phyloP scores from a whole-genome alignment of 1,140 invertebrate species.

The Drosophila varians region DNA sequence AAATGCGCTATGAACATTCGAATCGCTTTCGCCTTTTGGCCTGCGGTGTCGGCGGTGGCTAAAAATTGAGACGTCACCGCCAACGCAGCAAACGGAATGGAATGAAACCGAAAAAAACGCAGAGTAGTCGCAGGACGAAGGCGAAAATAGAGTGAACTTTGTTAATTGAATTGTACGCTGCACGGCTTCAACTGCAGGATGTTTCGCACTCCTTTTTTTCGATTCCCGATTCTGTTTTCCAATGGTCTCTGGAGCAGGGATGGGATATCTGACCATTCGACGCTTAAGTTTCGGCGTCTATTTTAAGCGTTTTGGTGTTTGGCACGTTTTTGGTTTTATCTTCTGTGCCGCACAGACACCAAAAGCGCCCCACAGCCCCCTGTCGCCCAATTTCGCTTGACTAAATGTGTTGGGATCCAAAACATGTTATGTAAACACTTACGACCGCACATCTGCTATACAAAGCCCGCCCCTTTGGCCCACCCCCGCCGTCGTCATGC shows the following conservation, averaged over 20 bases:
- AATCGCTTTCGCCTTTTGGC: conserved; percentile 53
- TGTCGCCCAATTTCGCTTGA: conserved; percentile 23
- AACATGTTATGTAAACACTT: conserved; percentile 79
- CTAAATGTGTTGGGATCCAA: conserved; percentile 72
- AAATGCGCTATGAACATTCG: conserved; percentile 28
- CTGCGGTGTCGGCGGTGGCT: conserved; percentile 48
- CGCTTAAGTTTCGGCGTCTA: conserved; percentile 41
- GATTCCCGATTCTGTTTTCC: conserved; percentile 7
- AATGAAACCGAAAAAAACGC: conserved; percentile 10
- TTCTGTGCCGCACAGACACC: conserved; percentile 5
- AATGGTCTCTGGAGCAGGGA: conserved; percentile 1
- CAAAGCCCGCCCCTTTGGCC: not conserved
- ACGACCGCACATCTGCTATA: conserved; percentile 73
- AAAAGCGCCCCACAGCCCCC: not conserved
- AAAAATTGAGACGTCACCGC: conserved; percentile 72
- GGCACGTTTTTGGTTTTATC: conserved; percentile 68
- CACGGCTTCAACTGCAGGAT: conserved; percentile 67
- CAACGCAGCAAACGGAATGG: conserved; percentile 55
- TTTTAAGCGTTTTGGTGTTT: conserved; percentile 62
- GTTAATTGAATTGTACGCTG: conserved; percentile 77
- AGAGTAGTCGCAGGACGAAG: not conserved
- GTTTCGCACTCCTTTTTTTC: not conserved
- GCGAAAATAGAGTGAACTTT: conserved; percentile 48
- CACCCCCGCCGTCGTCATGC: not conserved
- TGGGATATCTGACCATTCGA: not conserved